Conservation (phyloP, 2,888 invertebrate species). For the Ichneumon xanthorius region DNA sequence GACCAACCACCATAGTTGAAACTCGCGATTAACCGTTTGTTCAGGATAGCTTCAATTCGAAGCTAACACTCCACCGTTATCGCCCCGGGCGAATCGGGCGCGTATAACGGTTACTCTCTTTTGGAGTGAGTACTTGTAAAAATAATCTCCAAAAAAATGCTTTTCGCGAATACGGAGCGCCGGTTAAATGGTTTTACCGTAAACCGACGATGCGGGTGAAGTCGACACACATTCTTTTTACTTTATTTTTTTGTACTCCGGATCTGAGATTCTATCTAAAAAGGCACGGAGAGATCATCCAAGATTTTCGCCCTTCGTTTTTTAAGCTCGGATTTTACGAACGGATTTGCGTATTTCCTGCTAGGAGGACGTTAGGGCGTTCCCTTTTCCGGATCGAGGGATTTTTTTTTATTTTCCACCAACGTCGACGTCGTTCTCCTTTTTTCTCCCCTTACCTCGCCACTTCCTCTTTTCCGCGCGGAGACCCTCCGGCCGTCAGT, state of each 20-base stretch:
- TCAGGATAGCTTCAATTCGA: neutral
- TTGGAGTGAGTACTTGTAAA: neutral
- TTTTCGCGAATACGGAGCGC: neutral
- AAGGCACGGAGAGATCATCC: conserved; percentile 72
- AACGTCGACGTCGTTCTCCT: neutral
- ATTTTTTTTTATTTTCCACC: conserved; percentile 38
- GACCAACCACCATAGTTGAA: neutral
- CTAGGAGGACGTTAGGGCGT: conserved; percentile 66
- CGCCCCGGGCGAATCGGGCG: neutral
- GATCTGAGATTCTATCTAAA: conserved; percentile 32
- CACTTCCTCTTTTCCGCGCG: conserved; percentile 17
- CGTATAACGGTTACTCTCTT: neutral
- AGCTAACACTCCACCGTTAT: conserved; percentile 15
- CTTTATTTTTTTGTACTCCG: neutral
- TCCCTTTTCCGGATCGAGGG: conserved; percentile 31
- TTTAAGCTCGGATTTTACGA: conserved; percentile 78
- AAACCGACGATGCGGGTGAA: neutral
- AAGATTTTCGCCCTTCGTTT: conserved; percentile 76
- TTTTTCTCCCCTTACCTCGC: conserved; percentile 44
- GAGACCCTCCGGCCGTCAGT: conserved; percentile 43
- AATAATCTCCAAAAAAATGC: neutral
- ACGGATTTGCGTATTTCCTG: conserved; percentile 78
- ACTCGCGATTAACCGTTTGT: neutral
- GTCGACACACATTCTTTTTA: neutral
- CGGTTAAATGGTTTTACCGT: conserved; percentile 18